Conservation (phyloP, 2,113 vertebrate genomes). For the Pseudonaja textilis region DNA sequence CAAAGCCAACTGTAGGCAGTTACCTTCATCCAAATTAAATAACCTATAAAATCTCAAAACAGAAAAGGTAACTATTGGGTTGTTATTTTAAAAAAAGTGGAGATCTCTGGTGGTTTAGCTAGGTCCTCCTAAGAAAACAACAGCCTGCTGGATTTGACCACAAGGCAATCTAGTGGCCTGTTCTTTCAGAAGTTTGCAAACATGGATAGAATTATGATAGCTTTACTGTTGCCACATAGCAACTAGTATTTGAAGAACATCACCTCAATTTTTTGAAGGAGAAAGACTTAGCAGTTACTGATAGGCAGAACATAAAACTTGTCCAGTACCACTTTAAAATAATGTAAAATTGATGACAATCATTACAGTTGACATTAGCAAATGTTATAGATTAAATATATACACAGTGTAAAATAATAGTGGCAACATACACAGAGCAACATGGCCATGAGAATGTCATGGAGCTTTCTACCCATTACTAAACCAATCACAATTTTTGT, state of each 20-base stretch:
- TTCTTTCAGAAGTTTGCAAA: not conserved
- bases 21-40: not conserved
- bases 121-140: not conserved
- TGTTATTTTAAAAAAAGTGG: not conserved
- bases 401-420: not conserved
- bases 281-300: not conserved
- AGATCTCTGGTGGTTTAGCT: not conserved
- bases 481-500: not conserved
- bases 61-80: not conserved
- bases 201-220: not conserved
- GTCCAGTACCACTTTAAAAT: not conserved
- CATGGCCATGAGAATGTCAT: not conserved
- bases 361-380: not conserved
- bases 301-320: not conserved
- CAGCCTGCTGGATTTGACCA: not conserved
- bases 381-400: not conserved
- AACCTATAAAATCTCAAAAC: not conserved
- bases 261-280: not conserved
- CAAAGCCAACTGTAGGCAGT: not conserved
- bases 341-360: not conserved
- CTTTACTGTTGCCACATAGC: not conserved
- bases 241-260: not conserved
- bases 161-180: not conserved
- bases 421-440: not conserved
- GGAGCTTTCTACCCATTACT: not conserved